Conservation (phyloP, 1,140 invertebrate genomes). For the Microvelia longipes region DNA sequence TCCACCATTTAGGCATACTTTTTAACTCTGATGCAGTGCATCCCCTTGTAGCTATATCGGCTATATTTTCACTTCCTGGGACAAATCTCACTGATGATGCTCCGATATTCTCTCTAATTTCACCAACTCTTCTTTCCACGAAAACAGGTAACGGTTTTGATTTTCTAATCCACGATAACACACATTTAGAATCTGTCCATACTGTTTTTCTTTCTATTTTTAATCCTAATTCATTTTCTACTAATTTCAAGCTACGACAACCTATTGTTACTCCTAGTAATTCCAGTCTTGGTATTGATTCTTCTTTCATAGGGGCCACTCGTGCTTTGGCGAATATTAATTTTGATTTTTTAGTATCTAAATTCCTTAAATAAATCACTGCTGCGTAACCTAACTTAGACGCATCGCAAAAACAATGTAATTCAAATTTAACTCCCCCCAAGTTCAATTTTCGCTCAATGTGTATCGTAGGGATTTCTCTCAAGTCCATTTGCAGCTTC, state of each 20-base stretch:
- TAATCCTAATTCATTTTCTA: not conserved
- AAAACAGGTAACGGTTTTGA: not conserved
- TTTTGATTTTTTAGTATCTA: not conserved
- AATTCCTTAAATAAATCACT: not conserved
- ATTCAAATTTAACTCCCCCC: not conserved
- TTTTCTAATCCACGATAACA: not conserved
- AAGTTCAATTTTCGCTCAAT: not conserved
- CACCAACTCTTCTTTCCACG: not conserved
- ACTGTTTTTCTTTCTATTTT: not conserved
- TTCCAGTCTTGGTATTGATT: not conserved
- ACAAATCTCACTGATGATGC: not conserved
- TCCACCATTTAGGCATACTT: not conserved
- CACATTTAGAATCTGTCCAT: not conserved
- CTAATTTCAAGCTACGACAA: not conserved
- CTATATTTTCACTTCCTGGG: not conserved
- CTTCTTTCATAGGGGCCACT: not conserved
- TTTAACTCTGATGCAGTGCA: not conserved
- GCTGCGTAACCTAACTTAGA: not conserved
- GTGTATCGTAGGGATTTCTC: not conserved
- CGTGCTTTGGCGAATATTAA: not conserved
- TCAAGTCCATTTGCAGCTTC: not conserved
- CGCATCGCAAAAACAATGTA: not conserved
- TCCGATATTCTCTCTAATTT: not conserved
- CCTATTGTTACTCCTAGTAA: not conserved
- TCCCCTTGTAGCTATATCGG: not conserved